phyloP scores from a whole-genome alignment of 2,113 vertebrate genomes.

The Planiliza haematocheilus region DNA sequence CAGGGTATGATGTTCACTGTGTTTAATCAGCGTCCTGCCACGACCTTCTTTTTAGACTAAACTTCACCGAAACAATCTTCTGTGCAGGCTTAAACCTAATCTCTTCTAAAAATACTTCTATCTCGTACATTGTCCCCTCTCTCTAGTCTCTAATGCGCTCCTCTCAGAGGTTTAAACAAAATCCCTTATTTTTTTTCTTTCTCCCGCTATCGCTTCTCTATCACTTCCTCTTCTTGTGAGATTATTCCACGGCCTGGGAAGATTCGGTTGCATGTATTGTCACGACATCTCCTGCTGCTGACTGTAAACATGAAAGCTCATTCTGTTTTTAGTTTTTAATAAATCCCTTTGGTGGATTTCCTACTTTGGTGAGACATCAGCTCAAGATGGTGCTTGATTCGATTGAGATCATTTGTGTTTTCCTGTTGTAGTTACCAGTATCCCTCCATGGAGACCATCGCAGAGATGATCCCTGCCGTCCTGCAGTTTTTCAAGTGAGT shows the following conservation, averaged over 20 bases:
- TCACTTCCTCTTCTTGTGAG: not conserved
- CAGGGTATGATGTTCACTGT: constrained; percentile 78
- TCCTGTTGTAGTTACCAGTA: constrained; percentile 87
- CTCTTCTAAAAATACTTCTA: constrained; percentile 51
- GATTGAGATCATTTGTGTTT: constrained; percentile 5
- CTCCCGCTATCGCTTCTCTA: not conserved
- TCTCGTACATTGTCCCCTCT: constrained; percentile 27
- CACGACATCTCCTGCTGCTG: not conserved
- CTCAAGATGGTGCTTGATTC: not conserved
- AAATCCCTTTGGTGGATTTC: constrained; percentile 6
- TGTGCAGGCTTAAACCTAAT: constrained; percentile 51
- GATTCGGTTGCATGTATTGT: constrained; percentile 33
- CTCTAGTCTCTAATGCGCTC: constrained; percentile 4
- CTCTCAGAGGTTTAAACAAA: constrained; percentile 52
- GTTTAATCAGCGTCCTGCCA: not conserved
- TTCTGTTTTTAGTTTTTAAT: not conserved
- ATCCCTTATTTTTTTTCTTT: constrained; percentile 26
- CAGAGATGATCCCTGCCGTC: constrained; percentile 91
- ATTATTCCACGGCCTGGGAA: constrained; percentile 24
- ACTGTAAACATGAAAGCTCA: constrained; percentile 8
- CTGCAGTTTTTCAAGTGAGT: constrained; percentile 93
- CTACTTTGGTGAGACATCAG: not conserved
- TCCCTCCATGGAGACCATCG: constrained; percentile 89
- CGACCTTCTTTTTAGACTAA: constrained; percentile 12
- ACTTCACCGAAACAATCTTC: constrained; percentile 42